phyloP scores from a whole-genome alignment of 2,797 vertebrate species.

The Spinibarbus caldwelli region DNA sequence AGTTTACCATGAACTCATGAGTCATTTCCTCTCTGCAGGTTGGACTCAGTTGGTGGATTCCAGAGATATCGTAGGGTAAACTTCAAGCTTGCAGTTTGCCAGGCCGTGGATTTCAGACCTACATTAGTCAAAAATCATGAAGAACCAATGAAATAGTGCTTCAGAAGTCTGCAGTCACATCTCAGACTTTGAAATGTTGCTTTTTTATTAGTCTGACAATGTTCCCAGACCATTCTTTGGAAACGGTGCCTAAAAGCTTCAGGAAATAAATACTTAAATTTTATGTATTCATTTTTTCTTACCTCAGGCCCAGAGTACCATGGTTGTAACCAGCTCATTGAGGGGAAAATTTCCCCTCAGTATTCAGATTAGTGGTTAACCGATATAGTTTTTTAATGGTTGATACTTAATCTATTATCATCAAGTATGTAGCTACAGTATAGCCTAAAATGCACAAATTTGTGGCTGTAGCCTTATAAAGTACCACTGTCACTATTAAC shows the following conservation, averaged over 20 bases:
- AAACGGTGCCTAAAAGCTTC: neutral
- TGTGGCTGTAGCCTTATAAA: constrained; percentile 14
- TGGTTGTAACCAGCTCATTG: neutral
- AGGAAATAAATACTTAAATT: neutral
- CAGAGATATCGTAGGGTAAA: neutral
- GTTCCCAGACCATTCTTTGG: neutral
- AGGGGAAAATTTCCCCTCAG: neutral
- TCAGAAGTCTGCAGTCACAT: neutral
- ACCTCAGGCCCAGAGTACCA: neutral
- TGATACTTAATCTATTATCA: constrained; percentile 6
- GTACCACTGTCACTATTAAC: neutral
- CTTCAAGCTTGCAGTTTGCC: constrained; percentile 3
- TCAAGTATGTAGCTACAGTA: neutral
- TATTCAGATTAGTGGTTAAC: constrained; percentile 27
- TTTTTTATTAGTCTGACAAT: constrained; percentile 8
- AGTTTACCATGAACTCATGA: constrained; percentile 48
- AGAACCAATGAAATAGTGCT: neutral
- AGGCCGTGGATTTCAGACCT: neutral
- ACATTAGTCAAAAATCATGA: neutral
- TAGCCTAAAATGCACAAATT: neutral
- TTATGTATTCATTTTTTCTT: neutral
- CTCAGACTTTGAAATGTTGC: neutral
- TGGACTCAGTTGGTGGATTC: constrained; percentile 16
- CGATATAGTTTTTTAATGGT: neutral
- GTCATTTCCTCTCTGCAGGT: constrained; percentile 54